Evolutionary conservation across 2,888 invertebrate species (phyloP), one percentile per base, ranked within the genome.

Genomic region (Bellardia pandia): DNA sequence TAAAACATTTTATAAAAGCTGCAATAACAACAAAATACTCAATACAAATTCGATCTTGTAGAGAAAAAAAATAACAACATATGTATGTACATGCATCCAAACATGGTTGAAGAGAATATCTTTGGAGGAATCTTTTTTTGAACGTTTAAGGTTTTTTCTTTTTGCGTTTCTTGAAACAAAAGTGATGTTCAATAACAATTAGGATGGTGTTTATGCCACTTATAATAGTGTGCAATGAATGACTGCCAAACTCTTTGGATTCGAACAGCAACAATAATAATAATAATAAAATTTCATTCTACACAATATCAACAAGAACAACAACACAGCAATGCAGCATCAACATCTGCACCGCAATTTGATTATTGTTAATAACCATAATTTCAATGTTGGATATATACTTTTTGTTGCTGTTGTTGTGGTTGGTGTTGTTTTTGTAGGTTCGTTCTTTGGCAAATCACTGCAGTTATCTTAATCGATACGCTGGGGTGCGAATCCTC

Each of bases 401-500:
- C 33, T 80, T 78, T 69, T 53, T 23, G 23, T 78, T 79, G 51
- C 6, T 77, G 66, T 53, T 68, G 53, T 42, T 45, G 69, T 14
- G 23, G 48, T 51, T 68, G 33, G 64, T 30, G 66, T 40, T 60
- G 58, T 51, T 51, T 30, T 77, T 81, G 72, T 33, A 81, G 80
- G 64, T 74, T 82, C 14, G 79, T 86, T 86, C 82, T 68, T 66
- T 81, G 58, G 45, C 71, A 87, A 87, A 87, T 85, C 87, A 87
- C 87, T 85, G 87, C 87, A 87, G 87, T 87, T 87, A 87, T 87
- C 87, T 87, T 87, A 87, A 87, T 87, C 87, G 87, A 82, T 87
- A 85, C 77, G 75, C 81, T 75, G 85, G 87, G 87, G 87, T 87
- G 87, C 87, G 87, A 87, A 87, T 85, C 87, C 85, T 78, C 84